Base-by-base conservation (phyloP, 2,888 invertebrate genomes). In the Hartigia nigra region DNA sequence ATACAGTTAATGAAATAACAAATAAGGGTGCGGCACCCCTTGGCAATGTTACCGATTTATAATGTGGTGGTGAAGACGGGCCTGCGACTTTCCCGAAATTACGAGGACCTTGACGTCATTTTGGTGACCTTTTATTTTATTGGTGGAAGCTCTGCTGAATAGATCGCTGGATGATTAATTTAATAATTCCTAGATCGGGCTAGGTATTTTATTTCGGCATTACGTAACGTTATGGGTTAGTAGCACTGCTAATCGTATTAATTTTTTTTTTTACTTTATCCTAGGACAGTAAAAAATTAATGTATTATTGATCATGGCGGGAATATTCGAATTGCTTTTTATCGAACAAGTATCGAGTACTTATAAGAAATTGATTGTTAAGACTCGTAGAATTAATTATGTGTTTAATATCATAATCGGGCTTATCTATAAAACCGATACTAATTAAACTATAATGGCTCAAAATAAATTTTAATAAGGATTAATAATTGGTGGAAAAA, bases 1-100 rank as follows among this genome's bases (percentile, higher is more conserved):
- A 82, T 32, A 35, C 55, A 75, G 78, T 81, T 86, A 86, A 87
- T 87, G 83, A 86, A 85, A 84, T 69, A 80, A 82, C 83, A 85
- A 88, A 86, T 82, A 86, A 78, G 78, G 87, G 85, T 78, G 83
- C 72, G 83, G 75, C 23, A 55, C 9, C 55, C 55, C 23, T 72
- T 72, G 72, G 34, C 72, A 12, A 31, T 34, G 14, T 72, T 72
- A 12, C 72, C 72, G 31, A 31, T 72, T 72, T 34, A 72, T 72
- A 55, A 39, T 2, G 9, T 14, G 2, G 23, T 23, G 55, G 23
- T 9, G 9, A 55, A 23, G 55, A 55, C 55, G 55, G 23, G 5
- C 9, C 9, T 55, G 23, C 55, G 55, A 55, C 14, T 55, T 55
- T 23, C 55, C 23, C 55, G 55, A 55, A 55, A 55, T 55, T 55